phyloP scores from a whole-genome alignment of 2,888 invertebrate genomes.

The Hololepta plana region DNA sequence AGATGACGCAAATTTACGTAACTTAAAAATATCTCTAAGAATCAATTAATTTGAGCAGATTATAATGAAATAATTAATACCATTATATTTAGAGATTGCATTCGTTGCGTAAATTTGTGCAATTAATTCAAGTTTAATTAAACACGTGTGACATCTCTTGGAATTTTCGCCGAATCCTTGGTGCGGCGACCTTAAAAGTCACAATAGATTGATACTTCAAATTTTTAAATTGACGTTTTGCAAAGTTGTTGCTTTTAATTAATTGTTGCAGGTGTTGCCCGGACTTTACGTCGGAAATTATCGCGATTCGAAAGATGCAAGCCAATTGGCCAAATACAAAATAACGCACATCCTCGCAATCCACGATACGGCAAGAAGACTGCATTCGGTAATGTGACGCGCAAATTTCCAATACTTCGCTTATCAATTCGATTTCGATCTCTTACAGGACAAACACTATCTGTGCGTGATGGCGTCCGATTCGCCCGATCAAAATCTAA shows the following conservation, averaged over 20 bases:
- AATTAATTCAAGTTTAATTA: too few species aligned
- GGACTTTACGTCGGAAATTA: slow-evolving; percentile 93
- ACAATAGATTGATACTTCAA: too few species aligned
- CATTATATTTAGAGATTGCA: too few species aligned
- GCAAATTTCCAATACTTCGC: not conserved
- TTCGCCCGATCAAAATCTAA: slow-evolving; percentile 82
- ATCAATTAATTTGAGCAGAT: too few species aligned
- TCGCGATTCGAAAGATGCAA: slow-evolving; percentile 82
- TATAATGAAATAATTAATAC: too few species aligned
- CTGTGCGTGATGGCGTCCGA: slow-evolving; percentile 93
- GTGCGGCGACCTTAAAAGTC: too few species aligned
- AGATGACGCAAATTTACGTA: too few species aligned
- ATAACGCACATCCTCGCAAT: slow-evolving; percentile 93
- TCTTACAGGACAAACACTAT: slow-evolving; percentile 82
- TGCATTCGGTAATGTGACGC: slow-evolving; percentile 48
- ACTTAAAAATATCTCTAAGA: too few species aligned
- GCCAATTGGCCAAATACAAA: slow-evolving; percentile 73
- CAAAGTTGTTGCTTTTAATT: not conserved
- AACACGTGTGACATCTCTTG: too few species aligned
- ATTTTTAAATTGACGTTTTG: too few species aligned
- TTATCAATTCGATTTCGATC: slow-evolving; percentile 10
- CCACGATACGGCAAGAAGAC: slow-evolving; percentile 81
- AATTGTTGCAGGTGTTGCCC: slow-evolving; percentile 57
- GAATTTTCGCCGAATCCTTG: too few species aligned
- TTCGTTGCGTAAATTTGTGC: too few species aligned